These are phyloP conservation scores for Lithophane ornitopus DNA, from an alignment of 2,888 invertebrate genomes.

Conservation along the genomic window DNA sequence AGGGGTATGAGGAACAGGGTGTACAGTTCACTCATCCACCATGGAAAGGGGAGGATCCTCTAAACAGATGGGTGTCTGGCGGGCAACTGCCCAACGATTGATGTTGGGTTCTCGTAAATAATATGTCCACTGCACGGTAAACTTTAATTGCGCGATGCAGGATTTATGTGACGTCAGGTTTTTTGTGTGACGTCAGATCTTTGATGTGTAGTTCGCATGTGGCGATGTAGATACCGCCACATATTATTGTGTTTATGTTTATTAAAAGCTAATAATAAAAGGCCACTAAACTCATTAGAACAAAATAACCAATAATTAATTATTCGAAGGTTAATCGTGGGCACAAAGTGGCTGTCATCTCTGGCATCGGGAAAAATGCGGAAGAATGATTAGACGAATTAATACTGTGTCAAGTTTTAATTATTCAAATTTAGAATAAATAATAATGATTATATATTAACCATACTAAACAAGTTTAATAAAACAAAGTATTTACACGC, in stretches of 20 bases:
- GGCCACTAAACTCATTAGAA: conserved; percentile 1
- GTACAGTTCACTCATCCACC: no score
- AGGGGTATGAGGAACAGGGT: no score
- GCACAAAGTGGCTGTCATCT: background rate
- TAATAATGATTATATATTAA: background rate
- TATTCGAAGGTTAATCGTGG: conserved; percentile 9
- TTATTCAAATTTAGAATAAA: background rate
- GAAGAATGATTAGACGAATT: conserved; percentile 22
- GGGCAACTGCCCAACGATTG: no score
- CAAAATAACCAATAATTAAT: conserved; percentile 5
- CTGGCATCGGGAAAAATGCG: conserved; percentile 13
- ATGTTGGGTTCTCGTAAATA: no score
- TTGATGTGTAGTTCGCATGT: no score
- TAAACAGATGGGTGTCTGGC: no score
- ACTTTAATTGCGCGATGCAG: no score
- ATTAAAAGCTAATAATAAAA: background rate
- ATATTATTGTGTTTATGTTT: background rate
- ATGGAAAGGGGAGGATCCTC: no score
- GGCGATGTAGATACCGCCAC: no score
- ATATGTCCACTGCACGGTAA: no score
- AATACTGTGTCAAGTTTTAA: background rate
- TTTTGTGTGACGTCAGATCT: no score
- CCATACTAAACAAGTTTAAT: background rate
- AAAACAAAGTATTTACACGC: conserved; percentile 1
- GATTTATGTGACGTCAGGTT: no score